Percentiles rank a stretch among this genome's conserved stretches.
These are phyloP conservation scores for Eulacestoma nigropectus DNA, from an alignment of 2,113 vertebrate species.

Conservation along the genomic window DNA sequence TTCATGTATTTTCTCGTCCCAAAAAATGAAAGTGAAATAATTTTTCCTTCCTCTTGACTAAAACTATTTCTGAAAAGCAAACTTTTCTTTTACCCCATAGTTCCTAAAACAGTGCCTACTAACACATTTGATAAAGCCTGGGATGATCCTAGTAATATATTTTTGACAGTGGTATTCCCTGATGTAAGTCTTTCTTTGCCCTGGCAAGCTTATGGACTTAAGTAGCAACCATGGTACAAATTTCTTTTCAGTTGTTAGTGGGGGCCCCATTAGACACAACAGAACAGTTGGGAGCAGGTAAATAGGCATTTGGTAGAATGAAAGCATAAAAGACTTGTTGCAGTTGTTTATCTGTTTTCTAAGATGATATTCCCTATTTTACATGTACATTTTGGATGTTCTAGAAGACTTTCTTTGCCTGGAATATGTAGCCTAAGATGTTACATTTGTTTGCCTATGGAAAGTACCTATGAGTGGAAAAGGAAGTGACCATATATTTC, in stretches of 20 bases:
- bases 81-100: not conserved
- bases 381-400: rapidly evolving
- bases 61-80: slow-evolving; percentile 43
- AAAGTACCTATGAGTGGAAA: not conserved
- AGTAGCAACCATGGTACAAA: not conserved
- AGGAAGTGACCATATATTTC: not conserved
- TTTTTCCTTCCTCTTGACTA: slow-evolving; percentile 47
- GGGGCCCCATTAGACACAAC: not conserved
- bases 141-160: not conserved
- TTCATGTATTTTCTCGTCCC: slow-evolving; percentile 13
- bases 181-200: not conserved
- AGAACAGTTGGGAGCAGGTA: not conserved
- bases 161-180: not conserved
- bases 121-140: not conserved
- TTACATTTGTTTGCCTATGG: not conserved
- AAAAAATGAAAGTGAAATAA: not conserved
- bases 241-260: not conserved
- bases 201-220: not conserved
- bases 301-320: not conserved
- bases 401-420: not conserved
- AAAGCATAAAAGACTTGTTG: not conserved
- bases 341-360: not conserved
- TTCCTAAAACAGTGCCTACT: not conserved
- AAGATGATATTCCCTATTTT: not conserved
- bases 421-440: not conserved